phyloP scores from a whole-genome alignment of 1,140 invertebrate species.

The Eupeodes corollae region DNA sequence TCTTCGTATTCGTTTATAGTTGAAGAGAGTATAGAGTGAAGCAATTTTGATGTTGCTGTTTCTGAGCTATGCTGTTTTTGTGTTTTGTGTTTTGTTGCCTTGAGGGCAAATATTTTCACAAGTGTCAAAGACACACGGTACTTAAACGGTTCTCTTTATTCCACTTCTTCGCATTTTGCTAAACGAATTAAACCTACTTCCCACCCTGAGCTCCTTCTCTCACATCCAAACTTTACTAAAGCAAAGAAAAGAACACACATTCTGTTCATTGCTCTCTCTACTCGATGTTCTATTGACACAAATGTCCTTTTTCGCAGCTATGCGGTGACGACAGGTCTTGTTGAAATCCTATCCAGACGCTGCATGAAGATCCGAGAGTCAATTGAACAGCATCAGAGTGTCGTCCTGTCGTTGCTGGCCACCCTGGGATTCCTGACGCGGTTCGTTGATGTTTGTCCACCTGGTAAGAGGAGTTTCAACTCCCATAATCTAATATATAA shows the following conservation, averaged over 20 bases:
- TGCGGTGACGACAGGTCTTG: conserved; percentile 30
- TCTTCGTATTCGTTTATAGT: too few relatives aligned
- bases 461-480: conserved; percentile 19
- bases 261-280: not conserved
- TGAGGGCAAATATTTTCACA: conserved; percentile 34
- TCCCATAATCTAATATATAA: too few relatives aligned
- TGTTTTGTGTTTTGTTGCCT: not conserved
- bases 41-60: too few relatives aligned
- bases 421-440: conserved; percentile 32
- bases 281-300: not conserved
- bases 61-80: not conserved
- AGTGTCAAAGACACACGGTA: conserved; percentile 36
- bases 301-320: conserved; percentile 17
- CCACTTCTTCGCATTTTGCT: not conserved
- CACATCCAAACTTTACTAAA: not conserved
- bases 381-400: conserved; percentile 30
- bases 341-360: conserved; percentile 28
- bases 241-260: conserved; percentile 1
- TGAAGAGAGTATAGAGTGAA: not conserved
- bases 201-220: not conserved
- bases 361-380: conserved; percentile 34
- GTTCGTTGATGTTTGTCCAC: conserved; percentile 32
- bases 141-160: conserved; percentile 15
- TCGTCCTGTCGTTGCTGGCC: conserved; percentile 31
- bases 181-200: not conserved